These are phyloP conservation scores for Philereme vetulata DNA, from an alignment of 2,888 invertebrate species.

Conservation along the genomic window DNA sequence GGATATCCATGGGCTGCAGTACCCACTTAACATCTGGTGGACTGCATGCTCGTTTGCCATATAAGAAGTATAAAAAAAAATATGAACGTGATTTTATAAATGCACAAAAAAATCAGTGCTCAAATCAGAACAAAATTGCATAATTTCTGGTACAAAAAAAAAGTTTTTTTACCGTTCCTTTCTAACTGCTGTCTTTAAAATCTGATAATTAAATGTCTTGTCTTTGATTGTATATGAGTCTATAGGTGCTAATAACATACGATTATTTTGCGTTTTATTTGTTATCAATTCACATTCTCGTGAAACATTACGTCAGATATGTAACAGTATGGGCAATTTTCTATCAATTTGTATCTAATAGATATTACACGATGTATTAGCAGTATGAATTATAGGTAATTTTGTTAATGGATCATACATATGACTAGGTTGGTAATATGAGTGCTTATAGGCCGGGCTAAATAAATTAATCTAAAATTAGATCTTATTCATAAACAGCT, in stretches of 20 bases:
- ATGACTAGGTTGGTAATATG: constrained; percentile 23
- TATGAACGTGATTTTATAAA: too few species aligned
- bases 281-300: constrained; percentile 11
- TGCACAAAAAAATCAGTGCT: too few species aligned
- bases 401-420: constrained; percentile 33
- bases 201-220: constrained; percentile 6
- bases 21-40: too few species aligned
- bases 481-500: too few species aligned
- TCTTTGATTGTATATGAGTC: constrained; percentile 7
- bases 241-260: constrained; percentile 18
- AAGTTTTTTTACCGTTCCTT: too few species aligned
- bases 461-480: too few species aligned
- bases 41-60: too few species aligned
- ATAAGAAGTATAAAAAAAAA: too few species aligned
- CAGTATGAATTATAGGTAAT: constrained; percentile 33
- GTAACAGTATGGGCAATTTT: constrained; percentile 28
- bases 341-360: constrained; percentile 43
- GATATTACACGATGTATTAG: constrained; percentile 40
- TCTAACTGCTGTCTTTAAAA: not conserved
- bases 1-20: too few species aligned
- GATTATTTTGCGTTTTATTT: constrained; percentile 20
- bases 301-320: constrained; percentile 14
- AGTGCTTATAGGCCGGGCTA: not conserved
- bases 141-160: too few species aligned
- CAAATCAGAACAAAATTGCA: too few species aligned